Base-by-base conservation (phyloP, 2,113 vertebrate genomes). In the Nerophis lumbriciformis region DNA sequence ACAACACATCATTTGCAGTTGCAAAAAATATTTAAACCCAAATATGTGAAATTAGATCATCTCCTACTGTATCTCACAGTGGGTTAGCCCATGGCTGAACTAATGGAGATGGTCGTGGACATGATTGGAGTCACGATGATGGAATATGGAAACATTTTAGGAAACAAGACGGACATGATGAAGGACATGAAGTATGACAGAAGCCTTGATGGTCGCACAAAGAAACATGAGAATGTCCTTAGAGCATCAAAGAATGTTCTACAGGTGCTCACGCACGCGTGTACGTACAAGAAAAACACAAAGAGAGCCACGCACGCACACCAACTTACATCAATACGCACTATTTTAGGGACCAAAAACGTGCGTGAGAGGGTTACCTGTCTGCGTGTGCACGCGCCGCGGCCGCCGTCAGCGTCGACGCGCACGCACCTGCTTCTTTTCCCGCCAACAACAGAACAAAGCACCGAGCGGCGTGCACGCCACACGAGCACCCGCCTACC, bases 361-460 rank as follows among this genome's bases (percentile, higher is more conserved):
- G n/a, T 21, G 42, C 39, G 37, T 44, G 54, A 38, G 42, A 38
- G 54, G 38, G 55, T 49, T 44, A 57, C 55, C 55, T 37, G 35
- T 8, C 53, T 19, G n/a, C 55, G 55, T 39, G 55, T 21, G 55
- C 39, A 45, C 42, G 39, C 16, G 39, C 19, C 16, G 12, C 5
- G 39, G n/a, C 16, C 11, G 39, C 39, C 10, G 9, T 44, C 9
- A 12, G 38, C 39, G 39, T 57, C 39, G 15, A 39, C 14, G 36
- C 19, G 55, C 39, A 12, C n/a, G 19, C n/a, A 12, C n/a, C n/a
- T 57, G 16, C 16, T 21, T 4, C 38, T 16, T 57, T 56, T 55
- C 53, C 53, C 37, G 53, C 53, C 53, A 56, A 44, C 55, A 12
- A 21, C 55, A 39, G 55, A 57, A 57, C 55, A 57, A 57, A 57